Evolutionary conservation across 2,113 vertebrate species (phyloP).

Genomic region (Hydropotes inermis): DNA sequence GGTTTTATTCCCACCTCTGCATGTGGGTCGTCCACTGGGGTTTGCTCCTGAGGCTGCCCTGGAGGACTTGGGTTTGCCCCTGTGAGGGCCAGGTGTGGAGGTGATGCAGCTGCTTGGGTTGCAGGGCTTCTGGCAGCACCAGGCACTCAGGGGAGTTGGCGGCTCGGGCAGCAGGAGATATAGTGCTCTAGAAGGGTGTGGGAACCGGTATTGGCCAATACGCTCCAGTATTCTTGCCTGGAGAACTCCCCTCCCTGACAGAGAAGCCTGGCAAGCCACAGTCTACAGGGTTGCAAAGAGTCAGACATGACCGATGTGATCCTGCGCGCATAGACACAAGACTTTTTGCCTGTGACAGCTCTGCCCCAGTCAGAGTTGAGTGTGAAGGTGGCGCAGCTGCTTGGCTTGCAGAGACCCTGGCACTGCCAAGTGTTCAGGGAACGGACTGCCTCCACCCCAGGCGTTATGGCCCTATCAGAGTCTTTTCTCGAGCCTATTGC

Average conservation of each 20-base stretch:
- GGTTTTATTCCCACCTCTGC: background rate
- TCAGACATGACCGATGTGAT: background rate
- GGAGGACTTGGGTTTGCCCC: background rate
- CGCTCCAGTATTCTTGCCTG: accelerated
- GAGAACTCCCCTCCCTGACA: background rate
- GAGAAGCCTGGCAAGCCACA: background rate
- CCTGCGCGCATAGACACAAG: background rate
- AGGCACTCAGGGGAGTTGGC: background rate
- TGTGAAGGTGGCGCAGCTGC: background rate
- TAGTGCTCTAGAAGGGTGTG: background rate
- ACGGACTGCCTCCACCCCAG: background rate
- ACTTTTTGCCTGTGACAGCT: background rate
- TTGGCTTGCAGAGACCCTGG: background rate
- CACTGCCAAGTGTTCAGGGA: background rate
- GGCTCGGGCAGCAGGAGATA: background rate
- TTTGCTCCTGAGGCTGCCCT: background rate
- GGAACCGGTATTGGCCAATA: background rate
- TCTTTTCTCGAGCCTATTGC: background rate
- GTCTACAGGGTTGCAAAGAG: background rate
- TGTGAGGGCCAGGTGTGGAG: background rate
- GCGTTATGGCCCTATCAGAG: background rate
- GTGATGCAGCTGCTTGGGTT: background rate
- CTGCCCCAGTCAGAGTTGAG: background rate
- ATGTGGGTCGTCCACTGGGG: background rate
- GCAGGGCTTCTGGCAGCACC: background rate